phyloP scores from a whole-genome alignment of 2,888 invertebrate genomes.

The Leptarthrus brevirostris region DNA sequence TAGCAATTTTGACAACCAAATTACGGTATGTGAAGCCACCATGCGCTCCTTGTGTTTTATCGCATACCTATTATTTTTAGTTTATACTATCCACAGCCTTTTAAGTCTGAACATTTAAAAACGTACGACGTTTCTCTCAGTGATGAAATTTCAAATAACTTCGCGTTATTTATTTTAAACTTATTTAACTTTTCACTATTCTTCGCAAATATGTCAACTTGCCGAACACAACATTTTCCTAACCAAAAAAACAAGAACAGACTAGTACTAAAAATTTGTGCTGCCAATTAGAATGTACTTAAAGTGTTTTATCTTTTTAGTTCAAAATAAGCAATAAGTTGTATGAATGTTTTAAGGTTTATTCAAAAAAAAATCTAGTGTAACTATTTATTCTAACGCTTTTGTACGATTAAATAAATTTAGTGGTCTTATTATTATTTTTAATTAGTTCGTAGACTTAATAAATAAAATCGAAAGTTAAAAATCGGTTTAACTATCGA shows the following conservation, averaged over 20 bases:
- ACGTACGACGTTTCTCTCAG: not conserved
- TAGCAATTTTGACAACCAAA: not conserved
- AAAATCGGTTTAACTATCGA: no score
- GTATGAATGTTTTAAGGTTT: no score
- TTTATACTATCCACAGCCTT: constrained; percentile 33
- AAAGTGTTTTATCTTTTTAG: not conserved
- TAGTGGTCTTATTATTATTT: no score
- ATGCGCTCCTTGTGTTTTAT: constrained; percentile 34
- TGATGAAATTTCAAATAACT: constrained; percentile 17
- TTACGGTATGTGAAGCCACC: constrained; percentile 23
- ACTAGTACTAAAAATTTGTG: constrained; percentile 24
- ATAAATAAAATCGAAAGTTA: no score
- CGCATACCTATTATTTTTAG: constrained; percentile 21
- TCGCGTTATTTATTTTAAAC: constrained; percentile 14
- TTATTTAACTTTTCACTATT: not conserved
- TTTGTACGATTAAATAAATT: no score
- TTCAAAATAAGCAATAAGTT: not conserved
- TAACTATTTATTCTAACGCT: no score
- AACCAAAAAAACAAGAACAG: constrained; percentile 47
- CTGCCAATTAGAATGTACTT: constrained; percentile 2
- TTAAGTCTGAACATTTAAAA: constrained; percentile 32
- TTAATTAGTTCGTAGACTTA: no score
- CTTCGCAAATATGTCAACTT: constrained; percentile 50
- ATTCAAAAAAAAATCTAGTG: no score
- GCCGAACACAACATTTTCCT: constrained; percentile 51